A percentile compares a stretch with the other conserved stretches of the same genome.
Evolutionary conservation across 1,140 invertebrate species (phyloP).

Genomic region (Trichonephila inaurata): DNA sequence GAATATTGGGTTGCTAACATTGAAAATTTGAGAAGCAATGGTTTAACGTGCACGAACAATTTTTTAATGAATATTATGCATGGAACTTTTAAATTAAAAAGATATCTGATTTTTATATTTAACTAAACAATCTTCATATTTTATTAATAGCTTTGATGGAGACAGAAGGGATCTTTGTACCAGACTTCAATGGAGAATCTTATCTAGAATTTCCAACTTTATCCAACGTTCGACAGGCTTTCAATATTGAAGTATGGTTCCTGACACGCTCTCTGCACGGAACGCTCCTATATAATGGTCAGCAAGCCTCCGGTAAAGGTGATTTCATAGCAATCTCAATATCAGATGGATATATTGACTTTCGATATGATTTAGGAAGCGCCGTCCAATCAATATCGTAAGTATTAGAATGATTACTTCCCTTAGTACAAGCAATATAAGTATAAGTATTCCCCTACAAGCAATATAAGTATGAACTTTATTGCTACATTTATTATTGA

Average conservation of each 20-base stretch:
- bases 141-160: slow-evolving; percentile 28
- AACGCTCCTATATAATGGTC: slow-evolving; percentile 91
- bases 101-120: no score
- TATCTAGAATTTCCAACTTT: slow-evolving; percentile 89
- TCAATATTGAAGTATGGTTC: slow-evolving; percentile 93
- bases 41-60: no score
- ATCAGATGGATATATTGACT: slow-evolving; percentile 88
- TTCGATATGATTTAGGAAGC: slow-evolving; percentile 92
- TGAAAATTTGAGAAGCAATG: no score
- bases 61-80: no score
- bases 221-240: slow-evolving; percentile 88
- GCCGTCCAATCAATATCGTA: slow-evolving; percentile 92
- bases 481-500: no score
- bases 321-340: slow-evolving; percentile 93
- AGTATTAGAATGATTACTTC: slow-evolving; percentile 80
- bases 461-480: no score
- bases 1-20: no score
- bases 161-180: slow-evolving; percentile 78
- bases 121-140: neutral
- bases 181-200: slow-evolving; percentile 86
- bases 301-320: slow-evolving; percentile 84
- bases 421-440: no score
- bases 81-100: no score
- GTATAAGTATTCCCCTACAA: no score
- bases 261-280: slow-evolving; percentile 89